A percentile compares a stretch with the other conserved stretches of the same genome.
Evolutionary conservation across 2,888 invertebrate species (phyloP).

Genomic region (Eumacrocentrus americanus): DNA sequence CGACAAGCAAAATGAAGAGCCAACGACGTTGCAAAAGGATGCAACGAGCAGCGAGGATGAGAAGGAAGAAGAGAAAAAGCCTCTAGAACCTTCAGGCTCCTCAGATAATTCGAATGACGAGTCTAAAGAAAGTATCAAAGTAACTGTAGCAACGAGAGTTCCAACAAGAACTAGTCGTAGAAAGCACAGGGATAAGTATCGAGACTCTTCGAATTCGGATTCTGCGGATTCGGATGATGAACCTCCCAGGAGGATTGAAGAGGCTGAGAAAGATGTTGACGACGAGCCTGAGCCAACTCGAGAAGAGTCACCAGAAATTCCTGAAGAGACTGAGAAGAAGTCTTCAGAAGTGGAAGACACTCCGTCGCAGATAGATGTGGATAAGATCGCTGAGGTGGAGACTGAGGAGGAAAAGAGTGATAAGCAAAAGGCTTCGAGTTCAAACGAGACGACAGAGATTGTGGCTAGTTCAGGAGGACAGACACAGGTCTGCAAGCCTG

Average conservation of each 20-base stretch:
- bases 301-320: conserved; percentile 7
- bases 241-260: conserved; percentile 26
- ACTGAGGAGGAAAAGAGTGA: conserved; percentile 38
- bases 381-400: conserved; percentile 32
- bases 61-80: conserved; percentile 33
- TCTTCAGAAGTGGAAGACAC: not conserved
- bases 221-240: conserved; percentile 56
- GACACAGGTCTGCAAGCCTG: conserved; percentile 46
- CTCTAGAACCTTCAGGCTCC: conserved; percentile 37
- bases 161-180: conserved; percentile 43
- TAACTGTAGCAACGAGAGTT: conserved; percentile 21
- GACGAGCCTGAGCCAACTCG: not conserved
- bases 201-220: conserved; percentile 56
- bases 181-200: conserved; percentile 53
- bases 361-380: not conserved
- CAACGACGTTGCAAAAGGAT: conserved; percentile 28
- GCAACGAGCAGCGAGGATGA: conserved; percentile 7
- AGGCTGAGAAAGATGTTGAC: conserved; percentile 11
- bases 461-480: conserved; percentile 19
- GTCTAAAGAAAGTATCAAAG: not conserved
- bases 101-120: conserved; percentile 42
- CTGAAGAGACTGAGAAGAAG: not conserved
- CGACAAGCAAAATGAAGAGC: conserved; percentile 20
- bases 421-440: conserved; percentile 37
- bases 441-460: conserved; percentile 38